Percentiles rank a stretch among this genome's conserved stretches.
Conservation (phyloP, 2,113 vertebrate species). For the Sinocyclocheilus maitianheensis region DNA sequence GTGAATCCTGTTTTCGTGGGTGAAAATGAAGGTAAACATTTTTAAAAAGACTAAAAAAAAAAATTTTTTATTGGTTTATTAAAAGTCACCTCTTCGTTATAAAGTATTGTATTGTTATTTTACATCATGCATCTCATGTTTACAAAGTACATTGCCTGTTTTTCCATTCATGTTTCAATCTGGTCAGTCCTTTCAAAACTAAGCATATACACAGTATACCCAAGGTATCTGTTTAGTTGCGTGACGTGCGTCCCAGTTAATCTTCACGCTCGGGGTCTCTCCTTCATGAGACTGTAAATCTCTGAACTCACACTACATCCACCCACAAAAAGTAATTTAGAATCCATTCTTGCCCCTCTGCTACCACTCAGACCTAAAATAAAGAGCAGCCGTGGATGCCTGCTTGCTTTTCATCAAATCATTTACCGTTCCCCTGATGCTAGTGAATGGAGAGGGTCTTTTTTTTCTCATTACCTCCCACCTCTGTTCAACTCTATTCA, state of each 20-base stretch:
- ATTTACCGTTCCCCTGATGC: constrained; percentile 61
- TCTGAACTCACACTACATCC: constrained; percentile 38
- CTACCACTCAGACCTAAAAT: constrained; percentile 59
- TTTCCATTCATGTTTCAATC: neutral
- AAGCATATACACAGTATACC: neutral
- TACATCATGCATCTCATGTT: neutral
- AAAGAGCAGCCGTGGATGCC: constrained; percentile 64
- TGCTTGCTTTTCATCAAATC: constrained; percentile 66
- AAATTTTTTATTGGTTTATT: too few species aligned
- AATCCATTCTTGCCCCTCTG: constrained; percentile 24
- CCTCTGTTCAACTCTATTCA: constrained; percentile 56
- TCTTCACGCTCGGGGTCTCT: constrained; percentile 24
- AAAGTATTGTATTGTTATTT: neutral
- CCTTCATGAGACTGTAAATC: constrained; percentile 17
- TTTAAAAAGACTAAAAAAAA: too few species aligned
- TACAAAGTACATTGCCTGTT: neutral
- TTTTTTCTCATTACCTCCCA: constrained; percentile 56
- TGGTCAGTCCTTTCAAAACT: constrained; percentile 22
- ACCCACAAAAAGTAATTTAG: constrained; percentile 43
- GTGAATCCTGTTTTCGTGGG: neutral
- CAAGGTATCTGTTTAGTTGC: constrained; percentile 17
- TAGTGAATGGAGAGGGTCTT: constrained; percentile 49
- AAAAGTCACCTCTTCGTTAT: neutral
- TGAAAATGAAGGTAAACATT: neutral
- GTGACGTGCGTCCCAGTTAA: constrained; percentile 29